Base-by-base conservation (phyloP, 2,888 invertebrate genomes). In the Syrista parreyssii region DNA sequence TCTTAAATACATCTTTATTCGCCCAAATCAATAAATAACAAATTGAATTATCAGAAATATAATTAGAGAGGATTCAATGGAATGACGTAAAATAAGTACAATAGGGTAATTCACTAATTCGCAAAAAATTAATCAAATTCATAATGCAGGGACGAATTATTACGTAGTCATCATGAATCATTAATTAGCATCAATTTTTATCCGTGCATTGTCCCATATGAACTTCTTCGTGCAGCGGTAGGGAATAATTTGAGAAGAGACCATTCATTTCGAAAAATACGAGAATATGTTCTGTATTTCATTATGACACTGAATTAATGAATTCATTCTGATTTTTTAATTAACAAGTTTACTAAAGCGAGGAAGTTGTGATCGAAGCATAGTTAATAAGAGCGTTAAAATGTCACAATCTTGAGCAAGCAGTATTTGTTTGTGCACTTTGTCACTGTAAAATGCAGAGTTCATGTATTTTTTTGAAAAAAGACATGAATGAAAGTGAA, bases 11-110 rank as follows among this genome's bases (percentile, higher is more conserved):
- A 78, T 73, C 80, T 86, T 88, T 85, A 84, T 86, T 87, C 82
- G 79, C 80, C 81, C 82, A 86, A 84, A 83, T 81, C 78, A 86
- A 87, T 86, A 88, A 84, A 86, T 86, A 84, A 82, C 79, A 83
- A 80, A 81, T 82, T 80, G 82, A 73, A 81, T 74, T 79, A 75
- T 85, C 75, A 68, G 76, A 82, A 82, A 82, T 68, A 74, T 68
- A 74, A 36, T 71, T 72, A 75, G n/a, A 68, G 6, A 30, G 78
- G 78, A 80, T 84, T 80, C 75, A 79, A 82, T 83, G 84, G 83
- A 86, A 86, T 86, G 84, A 84, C 78, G 35, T 40, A 79, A 83
- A 84, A 68, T 73, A 76, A 73, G 32, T 71, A 71, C 71, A 31
- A 30, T 33, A 32, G 23, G 12, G 33, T 23, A 71, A 30, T 69